A percentile compares a stretch with the other conserved stretches of the same genome.
Evolutionary conservation across 2,888 invertebrate species (phyloP).

Genomic region (Meteorus cinctellus): DNA sequence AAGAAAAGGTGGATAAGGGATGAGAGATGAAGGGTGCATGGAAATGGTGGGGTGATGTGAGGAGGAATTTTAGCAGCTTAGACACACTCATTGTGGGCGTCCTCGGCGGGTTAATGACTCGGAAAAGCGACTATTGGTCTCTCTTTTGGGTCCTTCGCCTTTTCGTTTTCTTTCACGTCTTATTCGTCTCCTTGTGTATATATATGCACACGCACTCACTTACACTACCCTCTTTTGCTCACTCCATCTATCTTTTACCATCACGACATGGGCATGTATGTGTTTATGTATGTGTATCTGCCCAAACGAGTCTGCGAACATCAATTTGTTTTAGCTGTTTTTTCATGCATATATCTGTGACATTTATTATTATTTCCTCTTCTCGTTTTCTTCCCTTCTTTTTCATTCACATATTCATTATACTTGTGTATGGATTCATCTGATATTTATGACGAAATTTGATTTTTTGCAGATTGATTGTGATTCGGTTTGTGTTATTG

Average conservation of each 20-base stretch:
- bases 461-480: too few relatives aligned
- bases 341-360: neutral
- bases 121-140: slow-evolving; percentile 57
- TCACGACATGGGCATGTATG: slow-evolving; percentile 5
- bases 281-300: neutral
- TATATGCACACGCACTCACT: neutral
- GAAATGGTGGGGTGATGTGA: slow-evolving; percentile 42
- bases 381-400: slow-evolving; percentile 11
- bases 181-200: slow-evolving; percentile 40
- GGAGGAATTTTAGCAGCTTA: slow-evolving; percentile 52
- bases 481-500: too few relatives aligned
- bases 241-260: slow-evolving; percentile 36
- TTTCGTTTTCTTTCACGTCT: slow-evolving; percentile 45
- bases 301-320: slow-evolving; percentile 33
- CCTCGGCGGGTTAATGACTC: slow-evolving; percentile 56
- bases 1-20: slow-evolving; percentile 18
- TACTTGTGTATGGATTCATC: neutral
- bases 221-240: slow-evolving; percentile 8
- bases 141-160: slow-evolving; percentile 51
- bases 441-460: neutral
- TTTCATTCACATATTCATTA: neutral
- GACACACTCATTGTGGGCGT: slow-evolving; percentile 53
- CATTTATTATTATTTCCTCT: neutral
- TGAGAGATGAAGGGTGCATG: slow-evolving; percentile 31
- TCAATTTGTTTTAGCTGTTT: slow-evolving; percentile 15